Evolutionary conservation across 2,113 vertebrate species (phyloP).

Genomic region (Pao palembangensis): DNA sequence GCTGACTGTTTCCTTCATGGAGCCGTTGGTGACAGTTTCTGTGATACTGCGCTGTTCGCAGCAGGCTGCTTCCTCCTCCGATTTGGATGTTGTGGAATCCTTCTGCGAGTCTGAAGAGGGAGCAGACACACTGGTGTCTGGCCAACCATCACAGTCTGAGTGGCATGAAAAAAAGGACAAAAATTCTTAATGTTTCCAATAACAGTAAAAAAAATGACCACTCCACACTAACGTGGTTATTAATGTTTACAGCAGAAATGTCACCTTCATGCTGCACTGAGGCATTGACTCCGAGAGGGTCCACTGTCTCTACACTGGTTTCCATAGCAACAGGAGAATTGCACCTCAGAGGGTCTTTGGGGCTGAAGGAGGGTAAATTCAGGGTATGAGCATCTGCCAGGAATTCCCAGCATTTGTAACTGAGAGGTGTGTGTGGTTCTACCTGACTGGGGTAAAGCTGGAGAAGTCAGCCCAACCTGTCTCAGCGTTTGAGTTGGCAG

Average conservation of each 20-base stretch:
- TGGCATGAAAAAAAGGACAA: not conserved
- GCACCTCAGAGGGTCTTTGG: constrained; percentile 89
- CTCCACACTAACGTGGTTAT: too few species aligned
- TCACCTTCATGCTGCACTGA: constrained; percentile 82
- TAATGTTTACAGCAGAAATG: too few species aligned
- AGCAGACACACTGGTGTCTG: constrained; percentile 29
- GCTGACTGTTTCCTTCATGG: constrained; percentile 98
- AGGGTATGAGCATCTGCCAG: not conserved
- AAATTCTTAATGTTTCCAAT: not conserved
- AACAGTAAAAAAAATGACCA: not conserved
- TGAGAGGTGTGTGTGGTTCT: not conserved
- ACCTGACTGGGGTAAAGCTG: constrained; percentile 87
- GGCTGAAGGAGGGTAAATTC: constrained; percentile 69
- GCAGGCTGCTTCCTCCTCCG: constrained; percentile 75
- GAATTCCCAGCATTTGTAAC: not conserved
- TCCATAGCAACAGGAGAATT: constrained; percentile 98
- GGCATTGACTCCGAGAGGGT: constrained; percentile 82
- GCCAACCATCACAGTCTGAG: constrained; percentile 72
- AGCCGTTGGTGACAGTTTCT: constrained; percentile 97
- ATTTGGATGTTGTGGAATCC: constrained; percentile 78
- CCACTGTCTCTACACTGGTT: constrained; percentile 85
- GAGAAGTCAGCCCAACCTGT: constrained; percentile 93
- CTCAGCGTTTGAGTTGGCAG: constrained; percentile 76
- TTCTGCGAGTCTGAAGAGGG: constrained; percentile 37
- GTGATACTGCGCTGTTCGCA: constrained; percentile 89